Conservation (phyloP, 1,140 invertebrate genomes). For the Lepidotrigona ventralis region DNA sequence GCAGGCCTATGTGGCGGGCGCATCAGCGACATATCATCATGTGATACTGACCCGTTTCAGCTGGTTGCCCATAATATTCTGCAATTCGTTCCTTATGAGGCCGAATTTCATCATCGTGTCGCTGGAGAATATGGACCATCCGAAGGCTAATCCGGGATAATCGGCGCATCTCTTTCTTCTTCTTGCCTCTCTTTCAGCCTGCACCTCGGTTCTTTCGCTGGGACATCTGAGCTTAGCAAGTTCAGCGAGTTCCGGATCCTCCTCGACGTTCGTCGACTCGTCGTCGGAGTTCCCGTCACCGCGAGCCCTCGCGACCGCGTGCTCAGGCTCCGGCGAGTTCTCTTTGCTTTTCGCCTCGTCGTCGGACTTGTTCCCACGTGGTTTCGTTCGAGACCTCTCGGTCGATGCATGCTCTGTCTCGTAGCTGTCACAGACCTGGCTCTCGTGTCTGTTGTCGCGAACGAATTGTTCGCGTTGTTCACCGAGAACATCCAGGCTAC, state of each 20-base stretch:
- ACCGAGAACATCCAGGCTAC: conserved; percentile 69
- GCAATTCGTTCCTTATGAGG: conserved; percentile 97
- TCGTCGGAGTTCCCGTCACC: conserved; percentile 80
- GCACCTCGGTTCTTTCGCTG: conserved; percentile 91
- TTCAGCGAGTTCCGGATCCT: conserved; percentile 89
- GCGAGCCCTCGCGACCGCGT: conserved; percentile 80
- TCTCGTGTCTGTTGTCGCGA: conserved; percentile 23
- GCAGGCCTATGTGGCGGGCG: conserved; percentile 10
- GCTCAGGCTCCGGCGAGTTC: conserved; percentile 71
- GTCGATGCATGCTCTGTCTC: not conserved
- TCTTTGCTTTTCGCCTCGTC: conserved; percentile 52
- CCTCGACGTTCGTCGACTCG: conserved; percentile 79
- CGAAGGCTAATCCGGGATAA: conserved; percentile 95
- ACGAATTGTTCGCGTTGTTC: conserved; percentile 19
- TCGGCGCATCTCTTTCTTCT: conserved; percentile 90
- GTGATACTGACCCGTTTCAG: conserved; percentile 94
- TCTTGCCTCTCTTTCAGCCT: conserved; percentile 90
- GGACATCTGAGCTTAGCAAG: conserved; percentile 91
- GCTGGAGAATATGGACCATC: conserved; percentile 95
- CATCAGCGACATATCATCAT: conserved; percentile 11
- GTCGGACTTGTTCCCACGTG: conserved; percentile 21
- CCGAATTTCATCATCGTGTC: conserved; percentile 99
- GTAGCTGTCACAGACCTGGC: conserved; percentile 26
- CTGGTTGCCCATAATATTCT: conserved; percentile 98
- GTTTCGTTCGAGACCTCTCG: not conserved